A percentile compares a stretch with the other conserved stretches of the same genome.
phyloP scores from a whole-genome alignment of 2,888 invertebrate genomes.

The Gasteruption jaculator region DNA sequence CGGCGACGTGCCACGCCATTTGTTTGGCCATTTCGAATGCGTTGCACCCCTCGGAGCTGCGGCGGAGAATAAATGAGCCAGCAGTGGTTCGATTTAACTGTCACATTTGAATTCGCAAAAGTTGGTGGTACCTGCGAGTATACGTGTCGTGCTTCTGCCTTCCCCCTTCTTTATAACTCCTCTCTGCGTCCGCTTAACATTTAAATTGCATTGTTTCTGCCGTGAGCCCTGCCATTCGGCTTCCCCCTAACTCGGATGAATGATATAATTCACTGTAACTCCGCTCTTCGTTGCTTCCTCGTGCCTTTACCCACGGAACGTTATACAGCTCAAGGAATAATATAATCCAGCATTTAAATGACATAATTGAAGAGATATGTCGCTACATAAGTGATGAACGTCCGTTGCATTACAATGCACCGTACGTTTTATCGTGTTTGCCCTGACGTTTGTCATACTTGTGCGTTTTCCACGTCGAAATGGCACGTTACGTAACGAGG shows the following conservation, averaged over 20 bases:
- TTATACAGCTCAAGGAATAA: no score
- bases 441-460: no score
- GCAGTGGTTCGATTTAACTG: slow-evolving; percentile 40
- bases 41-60: slow-evolving; percentile 15
- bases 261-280: slow-evolving; percentile 24
- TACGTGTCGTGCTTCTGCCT: slow-evolving; percentile 4
- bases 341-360: no score
- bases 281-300: no score
- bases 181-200: slow-evolving; percentile 38
- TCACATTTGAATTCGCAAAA: slow-evolving; percentile 38
- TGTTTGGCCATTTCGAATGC: slow-evolving; percentile 16
- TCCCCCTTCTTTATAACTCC: slow-evolving; percentile 17
- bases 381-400: no score
- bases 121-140: slow-evolving; percentile 15
- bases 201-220: slow-evolving; percentile 44
- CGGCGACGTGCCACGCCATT: slow-evolving; percentile 18
- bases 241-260: slow-evolving; percentile 18
- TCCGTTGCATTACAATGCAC: no score
- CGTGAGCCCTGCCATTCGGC: slow-evolving; percentile 30
- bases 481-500: no score
- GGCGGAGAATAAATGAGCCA: slow-evolving; percentile 39
- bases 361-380: no score
- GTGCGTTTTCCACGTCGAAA: no score
- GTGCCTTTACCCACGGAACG: no score
- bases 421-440: no score